Percentiles rank a stretch among this genome's conserved stretches.
phyloP scores from a whole-genome alignment of 1,140 invertebrate species.

The Latrodectus geometricus region DNA sequence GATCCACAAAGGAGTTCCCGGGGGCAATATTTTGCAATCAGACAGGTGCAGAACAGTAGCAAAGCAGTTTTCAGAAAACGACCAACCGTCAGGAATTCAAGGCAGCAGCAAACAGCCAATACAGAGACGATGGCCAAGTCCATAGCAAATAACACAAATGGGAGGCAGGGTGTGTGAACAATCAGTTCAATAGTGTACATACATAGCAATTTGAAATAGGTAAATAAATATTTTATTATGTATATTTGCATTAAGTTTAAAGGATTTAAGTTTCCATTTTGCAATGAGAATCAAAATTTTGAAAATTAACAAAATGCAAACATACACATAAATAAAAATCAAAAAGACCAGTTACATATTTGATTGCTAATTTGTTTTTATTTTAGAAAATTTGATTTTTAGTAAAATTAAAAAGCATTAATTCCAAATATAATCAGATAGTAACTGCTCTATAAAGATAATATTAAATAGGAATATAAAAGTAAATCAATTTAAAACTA shows the following conservation, averaged over 20 bases:
- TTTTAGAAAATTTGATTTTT: neutral
- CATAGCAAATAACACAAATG: conserved; percentile 60
- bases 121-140: conserved; percentile 51
- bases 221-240: conserved; percentile 19
- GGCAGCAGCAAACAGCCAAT: conserved; percentile 54
- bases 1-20: conserved; percentile 49
- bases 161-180: conserved; percentile 60
- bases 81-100: conserved; percentile 58
- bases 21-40: conserved; percentile 39
- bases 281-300: neutral
- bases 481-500: neutral
- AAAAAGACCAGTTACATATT: neutral
- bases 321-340: neutral
- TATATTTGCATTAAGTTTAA: conserved; percentile 20
- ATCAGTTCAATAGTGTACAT: conserved; percentile 59
- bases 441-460: neutral
- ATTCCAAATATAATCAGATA: neutral
- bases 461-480: neutral
- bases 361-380: neutral
- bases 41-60: conserved; percentile 38
- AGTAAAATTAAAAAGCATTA: neutral
- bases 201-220: conserved; percentile 34
- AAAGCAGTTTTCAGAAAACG: conserved; percentile 48
- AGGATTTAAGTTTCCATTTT: neutral
- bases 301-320: neutral